A percentile compares a stretch with the other conserved stretches of the same genome.
Conservation (phyloP, 2,113 vertebrate species). For the Pavo muticus region DNA sequence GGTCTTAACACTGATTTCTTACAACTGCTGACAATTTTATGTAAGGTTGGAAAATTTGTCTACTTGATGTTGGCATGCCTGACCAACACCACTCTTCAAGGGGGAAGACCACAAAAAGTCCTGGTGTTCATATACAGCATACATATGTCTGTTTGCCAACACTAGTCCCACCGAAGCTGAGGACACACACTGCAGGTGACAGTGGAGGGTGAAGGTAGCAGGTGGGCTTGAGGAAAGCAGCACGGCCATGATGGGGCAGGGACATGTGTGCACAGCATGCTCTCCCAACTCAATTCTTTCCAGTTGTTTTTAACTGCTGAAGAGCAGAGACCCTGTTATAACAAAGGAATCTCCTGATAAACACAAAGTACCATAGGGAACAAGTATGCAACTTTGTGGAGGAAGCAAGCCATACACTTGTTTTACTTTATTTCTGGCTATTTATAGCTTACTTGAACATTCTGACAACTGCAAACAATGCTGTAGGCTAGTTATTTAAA, state of each 20-base stretch:
- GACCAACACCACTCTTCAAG: neutral
- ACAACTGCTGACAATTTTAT: fast-evolving
- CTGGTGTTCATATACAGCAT: neutral
- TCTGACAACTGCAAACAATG: constrained; percentile 63
- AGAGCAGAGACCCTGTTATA: neutral
- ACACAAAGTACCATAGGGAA: neutral
- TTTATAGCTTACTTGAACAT: constrained; percentile 69
- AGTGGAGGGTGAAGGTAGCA: neutral
- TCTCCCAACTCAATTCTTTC: neutral
- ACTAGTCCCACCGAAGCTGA: neutral
- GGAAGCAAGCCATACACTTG: constrained; percentile 11
- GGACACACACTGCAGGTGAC: neutral
- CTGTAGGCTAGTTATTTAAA: constrained; percentile 66
- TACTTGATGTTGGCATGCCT: neutral
- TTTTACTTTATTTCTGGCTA: constrained; percentile 64
- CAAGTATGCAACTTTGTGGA: neutral
- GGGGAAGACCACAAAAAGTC: neutral
- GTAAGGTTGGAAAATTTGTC: neutral
- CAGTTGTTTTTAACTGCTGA: neutral
- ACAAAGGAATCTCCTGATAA: neutral
- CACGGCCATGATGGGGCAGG: neutral
- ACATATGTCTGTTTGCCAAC: neutral
- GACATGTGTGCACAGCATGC: fast-evolving
- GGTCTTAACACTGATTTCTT: neutral
- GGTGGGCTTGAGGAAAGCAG: neutral